Evolutionary conservation across 2,797 vertebrate genomes (phyloP).

Genomic region (Sphaeramia orbicularis): DNA sequence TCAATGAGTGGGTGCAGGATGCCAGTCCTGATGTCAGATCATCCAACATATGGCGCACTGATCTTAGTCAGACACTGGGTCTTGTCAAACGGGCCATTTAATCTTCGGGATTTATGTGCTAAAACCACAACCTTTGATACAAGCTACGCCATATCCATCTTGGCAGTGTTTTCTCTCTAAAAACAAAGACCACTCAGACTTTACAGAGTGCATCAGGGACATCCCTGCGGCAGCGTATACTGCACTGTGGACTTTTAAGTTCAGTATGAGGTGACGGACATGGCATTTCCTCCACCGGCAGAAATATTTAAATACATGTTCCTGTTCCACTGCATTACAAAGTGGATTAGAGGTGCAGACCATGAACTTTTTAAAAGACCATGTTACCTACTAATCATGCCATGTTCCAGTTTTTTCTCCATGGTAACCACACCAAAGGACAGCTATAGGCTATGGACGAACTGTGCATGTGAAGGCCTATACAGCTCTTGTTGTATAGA

Average conservation of each 20-base stretch:
- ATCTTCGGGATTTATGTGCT: constrained; percentile 40
- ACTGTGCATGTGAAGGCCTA: constrained; percentile 19
- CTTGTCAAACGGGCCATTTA: constrained; percentile 49
- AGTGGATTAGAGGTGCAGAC: constrained; percentile 43
- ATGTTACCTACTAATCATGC: constrained; percentile 65
- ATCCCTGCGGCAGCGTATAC: neutral
- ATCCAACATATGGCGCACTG: constrained; percentile 28
- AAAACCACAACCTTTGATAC: constrained; percentile 50
- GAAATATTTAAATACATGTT: constrained; percentile 57
- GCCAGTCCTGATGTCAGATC: constrained; percentile 71
- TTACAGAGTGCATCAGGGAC: constrained; percentile 25
- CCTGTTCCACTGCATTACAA: constrained; percentile 37
- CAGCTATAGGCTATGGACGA: constrained; percentile 26
- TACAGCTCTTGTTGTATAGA: constrained; percentile 34
- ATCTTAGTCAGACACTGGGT: constrained; percentile 37
- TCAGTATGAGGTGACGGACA: constrained; percentile 38
- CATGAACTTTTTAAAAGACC: constrained; percentile 48
- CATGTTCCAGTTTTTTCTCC: constrained; percentile 40
- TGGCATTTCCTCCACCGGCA: constrained; percentile 33
- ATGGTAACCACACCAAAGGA: constrained; percentile 45
- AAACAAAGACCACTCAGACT: constrained; percentile 40
- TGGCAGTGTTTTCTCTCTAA: constrained; percentile 27
- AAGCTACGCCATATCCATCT: constrained; percentile 26
- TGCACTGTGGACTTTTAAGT: constrained; percentile 23
- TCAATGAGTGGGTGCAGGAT: constrained; percentile 73